Conservation (phyloP, 2,113 vertebrate genomes). For the Psilopogon haemacephalus region DNA sequence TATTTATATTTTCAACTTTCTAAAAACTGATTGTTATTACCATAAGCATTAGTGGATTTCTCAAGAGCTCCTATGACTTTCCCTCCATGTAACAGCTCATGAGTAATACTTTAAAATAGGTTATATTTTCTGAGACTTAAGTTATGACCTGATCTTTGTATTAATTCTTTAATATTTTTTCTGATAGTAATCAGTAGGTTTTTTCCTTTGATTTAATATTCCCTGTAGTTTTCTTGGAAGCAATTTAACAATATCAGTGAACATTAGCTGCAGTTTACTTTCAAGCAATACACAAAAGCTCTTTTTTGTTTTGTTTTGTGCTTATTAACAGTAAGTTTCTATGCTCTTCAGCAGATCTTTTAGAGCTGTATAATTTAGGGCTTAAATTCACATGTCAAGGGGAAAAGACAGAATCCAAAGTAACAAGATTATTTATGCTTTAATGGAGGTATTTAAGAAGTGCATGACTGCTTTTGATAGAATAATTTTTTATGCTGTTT, state of each 20-base stretch:
- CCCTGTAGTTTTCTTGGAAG: background rate
- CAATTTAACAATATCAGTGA: background rate
- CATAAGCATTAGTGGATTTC: background rate
- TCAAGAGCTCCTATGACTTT: background rate
- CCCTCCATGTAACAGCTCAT: background rate
- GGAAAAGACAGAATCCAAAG: background rate
- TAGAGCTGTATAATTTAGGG: background rate
- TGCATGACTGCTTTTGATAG: background rate
- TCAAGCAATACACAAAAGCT: background rate
- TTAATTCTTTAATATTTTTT: background rate
- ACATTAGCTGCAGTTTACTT: background rate
- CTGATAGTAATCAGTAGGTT: background rate
- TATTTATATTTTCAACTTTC: background rate
- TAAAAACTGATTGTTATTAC: background rate
- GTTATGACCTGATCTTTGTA: background rate
- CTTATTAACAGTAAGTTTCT: background rate
- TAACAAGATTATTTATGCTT: background rate
- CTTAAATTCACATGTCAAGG: background rate
- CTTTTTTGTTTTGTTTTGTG: background rate
- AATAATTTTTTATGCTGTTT: background rate
- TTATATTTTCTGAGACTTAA: background rate
- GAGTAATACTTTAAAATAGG: background rate
- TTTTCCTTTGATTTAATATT: background rate
- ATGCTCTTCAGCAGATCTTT: background rate
- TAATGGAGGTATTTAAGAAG: background rate